Base-by-base conservation (phyloP, 2,797 vertebrate species). In the Centroberyx gerrardi region DNA sequence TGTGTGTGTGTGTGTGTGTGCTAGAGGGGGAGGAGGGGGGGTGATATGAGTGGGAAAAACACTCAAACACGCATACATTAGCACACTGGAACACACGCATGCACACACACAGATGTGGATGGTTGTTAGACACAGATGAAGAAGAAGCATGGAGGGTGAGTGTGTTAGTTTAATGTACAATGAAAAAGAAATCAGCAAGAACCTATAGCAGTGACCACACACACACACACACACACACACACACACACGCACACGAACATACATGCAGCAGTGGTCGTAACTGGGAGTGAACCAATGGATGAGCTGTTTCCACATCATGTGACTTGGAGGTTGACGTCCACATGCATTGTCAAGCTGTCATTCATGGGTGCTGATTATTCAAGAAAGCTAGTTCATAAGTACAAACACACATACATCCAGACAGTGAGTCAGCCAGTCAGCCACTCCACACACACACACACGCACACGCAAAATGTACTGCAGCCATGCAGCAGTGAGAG, bases 341-440 rank as follows among this genome's bases (percentile, higher is more conserved):
- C 89, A 92, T 91, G 90, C 90, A 84, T 74, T 9, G 5, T 33
- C 63, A 78, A 83, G 65, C 7, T 86, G 76, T 85, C 84, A 83
- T 40, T 88, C 84, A 83, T 8, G 29, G 62, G n/a, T 29, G 71
- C 72, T 81, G 84, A 77, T 85, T 75, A 78, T 83, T 81, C 60
- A 69, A 84, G 55, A 87, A 52, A 89, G 69, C 68, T 56, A 60
- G 28, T 63, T 77, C 46, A 72, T 33, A 59, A 61, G 73, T 49
- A 2, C 75, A 61, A 66, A 80, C 33, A 81, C 59, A 59, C 33
- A 5, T 2, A 55, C 68, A 83, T 54, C 61, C 67, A 78, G 62
- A 68, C 78, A 74, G 66, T 58, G 60, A 80, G 38, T 68, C 56
- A 70, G 54, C 68, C 66, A 36, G 58, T 61, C 76, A 74, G 75